phyloP scores from a whole-genome alignment of 2,888 invertebrate species.

The Phengaris arion region DNA sequence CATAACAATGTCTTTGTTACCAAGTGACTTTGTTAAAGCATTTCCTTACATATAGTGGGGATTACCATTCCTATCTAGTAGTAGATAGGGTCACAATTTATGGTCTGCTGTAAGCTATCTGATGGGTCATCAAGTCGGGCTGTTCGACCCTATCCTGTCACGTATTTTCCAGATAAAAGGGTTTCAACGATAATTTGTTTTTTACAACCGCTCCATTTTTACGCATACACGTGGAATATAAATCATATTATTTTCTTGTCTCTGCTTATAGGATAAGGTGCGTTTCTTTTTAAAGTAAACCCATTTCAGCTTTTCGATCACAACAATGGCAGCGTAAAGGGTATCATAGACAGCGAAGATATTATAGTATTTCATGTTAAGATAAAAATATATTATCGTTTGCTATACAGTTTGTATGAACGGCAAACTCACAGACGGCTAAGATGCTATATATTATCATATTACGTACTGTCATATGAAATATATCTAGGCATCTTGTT shows the following conservation, averaged over 20 bases:
- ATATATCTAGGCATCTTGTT: no score
- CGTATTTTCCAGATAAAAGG: slow-evolving; percentile 18
- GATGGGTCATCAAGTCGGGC: slow-evolving; percentile 24
- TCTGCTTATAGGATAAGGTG: not conserved
- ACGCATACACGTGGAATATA: slow-evolving; percentile 1
- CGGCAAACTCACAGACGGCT: no score
- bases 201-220: slow-evolving; percentile 21
- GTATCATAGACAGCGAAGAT: not conserved
- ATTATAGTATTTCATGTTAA: no score
- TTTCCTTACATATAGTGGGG: slow-evolving; percentile 3
- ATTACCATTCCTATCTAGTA: slow-evolving; percentile 10
- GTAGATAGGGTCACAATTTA: slow-evolving; percentile 25
- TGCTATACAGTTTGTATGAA: no score
- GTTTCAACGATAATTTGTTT: slow-evolving; percentile 23
- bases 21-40: not conserved
- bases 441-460: no score
- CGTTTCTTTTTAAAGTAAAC: not conserved
- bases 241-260: slow-evolving; percentile 9
- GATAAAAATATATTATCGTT: no score
- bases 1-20: not conserved
- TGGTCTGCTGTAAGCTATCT: slow-evolving; percentile 13
- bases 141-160: slow-evolving; percentile 8
- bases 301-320: not conserved
- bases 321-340: not conserved
- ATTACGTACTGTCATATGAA: no score